These are phyloP conservation scores for Herminia tarsipennalis DNA, from an alignment of 2,888 invertebrate genomes.

Conservation along the genomic window DNA sequence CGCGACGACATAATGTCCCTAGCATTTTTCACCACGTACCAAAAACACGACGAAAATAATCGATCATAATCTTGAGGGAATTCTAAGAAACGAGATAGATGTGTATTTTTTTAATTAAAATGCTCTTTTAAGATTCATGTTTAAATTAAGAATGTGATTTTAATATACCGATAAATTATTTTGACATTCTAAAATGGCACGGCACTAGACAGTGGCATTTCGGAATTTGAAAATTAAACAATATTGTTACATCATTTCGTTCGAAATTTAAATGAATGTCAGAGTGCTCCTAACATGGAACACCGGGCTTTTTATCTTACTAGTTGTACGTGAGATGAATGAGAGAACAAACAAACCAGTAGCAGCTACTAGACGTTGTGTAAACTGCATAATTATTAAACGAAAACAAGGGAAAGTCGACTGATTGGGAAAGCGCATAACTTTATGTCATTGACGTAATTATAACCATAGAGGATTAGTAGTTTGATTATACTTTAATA, in stretches of 20 bases:
- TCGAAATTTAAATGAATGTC: conserved; percentile 13
- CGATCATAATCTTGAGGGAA: conserved; percentile 77
- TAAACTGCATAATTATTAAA: conserved; percentile 64
- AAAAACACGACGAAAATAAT: conserved; percentile 79
- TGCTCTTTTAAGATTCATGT: conserved; percentile 34
- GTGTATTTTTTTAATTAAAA: conserved; percentile 54
- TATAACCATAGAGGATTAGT: too few relatives aligned
- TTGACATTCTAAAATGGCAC: conserved; percentile 29
- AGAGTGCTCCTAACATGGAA: neutral
- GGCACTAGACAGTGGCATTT: conserved; percentile 10
- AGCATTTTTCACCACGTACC: conserved; percentile 71
- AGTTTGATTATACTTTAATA: too few relatives aligned
- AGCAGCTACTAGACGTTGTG: conserved; percentile 58
- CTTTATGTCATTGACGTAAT: conserved; percentile 43
- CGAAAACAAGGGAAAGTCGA: conserved; percentile 58
- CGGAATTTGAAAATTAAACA: conserved; percentile 28
- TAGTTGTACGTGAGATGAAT: conserved; percentile 36
- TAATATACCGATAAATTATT: conserved; percentile 38
- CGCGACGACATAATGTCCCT: conserved; percentile 74
- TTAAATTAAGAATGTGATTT: conserved; percentile 33
- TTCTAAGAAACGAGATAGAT: conserved; percentile 64
- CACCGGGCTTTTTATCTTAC: conserved; percentile 11
- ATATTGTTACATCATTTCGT: conserved; percentile 6
- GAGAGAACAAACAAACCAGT: conserved; percentile 58
- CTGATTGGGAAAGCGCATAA: conserved; percentile 61